Conservation (phyloP, 2,797 vertebrate genomes). For the Pteronotus mesoamericanus region DNA sequence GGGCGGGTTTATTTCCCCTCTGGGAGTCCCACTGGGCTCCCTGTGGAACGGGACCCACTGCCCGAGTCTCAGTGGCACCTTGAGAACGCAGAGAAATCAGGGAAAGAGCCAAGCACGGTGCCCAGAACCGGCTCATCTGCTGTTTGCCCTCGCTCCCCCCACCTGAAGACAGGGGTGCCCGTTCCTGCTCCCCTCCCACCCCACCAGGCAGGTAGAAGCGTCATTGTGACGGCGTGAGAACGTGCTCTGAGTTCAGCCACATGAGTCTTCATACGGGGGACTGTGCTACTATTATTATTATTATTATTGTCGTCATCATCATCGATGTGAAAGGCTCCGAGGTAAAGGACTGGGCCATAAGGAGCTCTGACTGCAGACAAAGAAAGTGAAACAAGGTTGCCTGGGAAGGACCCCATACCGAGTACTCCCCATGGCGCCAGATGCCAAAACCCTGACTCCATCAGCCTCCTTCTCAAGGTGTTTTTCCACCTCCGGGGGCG, state of each 20-base stretch:
- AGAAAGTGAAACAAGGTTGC: not conserved
- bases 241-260: not conserved
- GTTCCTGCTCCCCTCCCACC: not conserved
- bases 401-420: slow-evolving; percentile 28
- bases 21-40: not conserved
- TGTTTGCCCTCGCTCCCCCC: not conserved
- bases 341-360: not conserved
- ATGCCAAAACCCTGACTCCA: slow-evolving; percentile 49
- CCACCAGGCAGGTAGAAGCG: not conserved
- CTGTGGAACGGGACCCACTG: not conserved
- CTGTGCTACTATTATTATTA: not conserved
- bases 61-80: not conserved
- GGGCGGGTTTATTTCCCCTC: not conserved
- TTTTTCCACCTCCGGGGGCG: slow-evolving; percentile 47
- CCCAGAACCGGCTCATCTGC: not conserved
- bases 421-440: not conserved
- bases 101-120: not conserved
- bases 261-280: not conserved
- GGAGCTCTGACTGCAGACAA: not conserved
- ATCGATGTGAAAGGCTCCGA: not conserved
- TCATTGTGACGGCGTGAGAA: not conserved
- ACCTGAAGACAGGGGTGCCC: not conserved
- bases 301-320: no score
- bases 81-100: not conserved
- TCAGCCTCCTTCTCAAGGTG: slow-evolving; percentile 47